Base-by-base conservation (phyloP, 2,113 vertebrate genomes). In the Struthidea cinerea region DNA sequence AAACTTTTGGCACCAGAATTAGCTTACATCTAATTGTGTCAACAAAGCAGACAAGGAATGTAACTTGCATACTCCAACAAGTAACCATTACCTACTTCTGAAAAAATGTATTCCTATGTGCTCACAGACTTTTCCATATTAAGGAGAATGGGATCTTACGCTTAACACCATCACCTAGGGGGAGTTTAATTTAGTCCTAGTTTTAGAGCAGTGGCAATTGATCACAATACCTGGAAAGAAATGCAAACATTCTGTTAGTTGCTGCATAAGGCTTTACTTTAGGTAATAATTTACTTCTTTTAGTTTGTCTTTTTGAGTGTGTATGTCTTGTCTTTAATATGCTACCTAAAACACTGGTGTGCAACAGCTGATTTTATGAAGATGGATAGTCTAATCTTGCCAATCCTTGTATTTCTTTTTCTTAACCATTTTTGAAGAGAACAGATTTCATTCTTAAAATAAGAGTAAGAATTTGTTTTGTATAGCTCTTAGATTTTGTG, bases 41-140 rank as follows among this genome's bases (percentile, higher is more conserved):
- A 93, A 23, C 83, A 70, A 75, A 70, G 68, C 9, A 67, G 93
- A 60, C 71, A 63, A 82, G 83, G 92, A 92, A 90, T 63, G 86
- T 92, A 84, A 55, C 55, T 80, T 92, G 49, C 37, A 3, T 81
- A 83, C 50, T 90, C 37, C 28, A 55, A 8, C 20, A 57, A 95
- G 83, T 88, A 93, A 84, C 86, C 91, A 94, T 97, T 97, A 94
- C 95, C 80, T 94, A 70, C 52, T 81, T 86, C 50, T 7, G 68
- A 89, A 96, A 97, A 96, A 94, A 97, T 95, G 94, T 60, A 35
- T 77, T 80, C 0, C 0, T 77, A 10, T 78, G 52, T 63, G 24
- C 76, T 92, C 47, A 8, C 37, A 70, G 52, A 39, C 83, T 89
- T 90, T 70, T 81, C 95, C 86, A 55, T 94, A 89, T 92, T 94